Conservation (phyloP, 2,888 invertebrate species). For the Dasysyrphus tricinctus region DNA sequence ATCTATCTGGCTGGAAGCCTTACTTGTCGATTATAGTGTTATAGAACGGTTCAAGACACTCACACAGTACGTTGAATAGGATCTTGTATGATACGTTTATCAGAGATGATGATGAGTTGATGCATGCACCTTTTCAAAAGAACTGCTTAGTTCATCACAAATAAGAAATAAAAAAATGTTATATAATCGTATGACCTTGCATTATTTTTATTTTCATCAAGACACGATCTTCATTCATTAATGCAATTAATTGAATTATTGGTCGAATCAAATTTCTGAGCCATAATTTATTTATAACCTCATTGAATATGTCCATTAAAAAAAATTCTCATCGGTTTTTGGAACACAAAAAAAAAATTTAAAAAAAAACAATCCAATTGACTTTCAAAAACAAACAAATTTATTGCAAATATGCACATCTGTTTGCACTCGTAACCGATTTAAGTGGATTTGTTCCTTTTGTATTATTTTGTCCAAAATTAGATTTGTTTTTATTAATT, state of each 20-base stretch:
- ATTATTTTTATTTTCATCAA: background rate
- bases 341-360: background rate
- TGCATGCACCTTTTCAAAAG: too few species aligned
- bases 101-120: too few species aligned
- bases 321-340: conserved; percentile 32
- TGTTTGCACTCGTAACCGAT: conserved; percentile 58
- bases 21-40: too few species aligned
- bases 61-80: too few species aligned
- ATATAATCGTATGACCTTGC: background rate
- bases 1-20: too few species aligned
- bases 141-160: too few species aligned
- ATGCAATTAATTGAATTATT: conserved; percentile 56
- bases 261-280: conserved; percentile 36
- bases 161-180: background rate
- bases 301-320: conserved; percentile 47
- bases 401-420: conserved; percentile 61
- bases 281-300: conserved; percentile 65
- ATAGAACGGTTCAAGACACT: too few species aligned
- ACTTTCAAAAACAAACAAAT: conserved; percentile 46
- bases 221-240: conserved; percentile 38
- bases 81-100: too few species aligned
- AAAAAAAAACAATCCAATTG: conserved; percentile 59
- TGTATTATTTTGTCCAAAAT: conserved; percentile 48
- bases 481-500: conserved; percentile 27
- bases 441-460: conserved; percentile 4